Conservation (phyloP, 2,888 invertebrate species). For the Drepanosiphum platanoidis region DNA sequence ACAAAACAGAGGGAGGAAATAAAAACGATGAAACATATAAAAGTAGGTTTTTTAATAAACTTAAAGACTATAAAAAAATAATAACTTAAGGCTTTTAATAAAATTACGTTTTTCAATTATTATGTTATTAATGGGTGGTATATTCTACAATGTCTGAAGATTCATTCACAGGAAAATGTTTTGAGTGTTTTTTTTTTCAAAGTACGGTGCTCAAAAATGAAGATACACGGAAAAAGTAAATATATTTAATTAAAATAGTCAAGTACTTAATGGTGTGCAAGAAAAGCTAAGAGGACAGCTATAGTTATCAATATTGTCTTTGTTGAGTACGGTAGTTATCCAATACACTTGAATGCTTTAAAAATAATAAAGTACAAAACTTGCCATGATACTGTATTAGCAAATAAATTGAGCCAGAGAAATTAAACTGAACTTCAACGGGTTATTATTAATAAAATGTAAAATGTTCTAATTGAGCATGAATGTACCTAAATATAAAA, state of each 20-base stretch:
- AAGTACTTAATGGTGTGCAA: background rate
- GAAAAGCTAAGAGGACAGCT: background rate
- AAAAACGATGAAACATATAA: constrained; percentile 12
- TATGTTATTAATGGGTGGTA: constrained; percentile 6
- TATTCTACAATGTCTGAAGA: background rate
- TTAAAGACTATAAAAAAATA: no score
- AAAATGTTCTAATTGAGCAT: background rate
- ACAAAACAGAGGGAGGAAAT: background rate
- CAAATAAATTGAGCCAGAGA: background rate
- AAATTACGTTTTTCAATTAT: constrained; percentile 24
- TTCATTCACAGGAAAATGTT: background rate
- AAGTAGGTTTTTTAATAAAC: no score
- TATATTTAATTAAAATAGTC: constrained; percentile 33
- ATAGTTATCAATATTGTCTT: constrained; percentile 35
- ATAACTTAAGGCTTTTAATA: constrained; percentile 24
- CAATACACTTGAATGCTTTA: constrained; percentile 17
- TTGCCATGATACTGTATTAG: constrained; percentile 5
- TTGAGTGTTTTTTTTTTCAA: background rate
- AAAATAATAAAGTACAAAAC: constrained; percentile 21
- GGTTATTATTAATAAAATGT: background rate
- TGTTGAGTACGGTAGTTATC: background rate
- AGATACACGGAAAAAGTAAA: background rate
- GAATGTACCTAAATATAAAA: background rate
- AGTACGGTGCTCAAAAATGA: background rate
- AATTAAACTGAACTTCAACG: background rate